Evolutionary conservation across 2,797 vertebrate species (phyloP), one percentile per base, ranked within the genome.

Genomic region (Lagocephalus sceleratus): DNA sequence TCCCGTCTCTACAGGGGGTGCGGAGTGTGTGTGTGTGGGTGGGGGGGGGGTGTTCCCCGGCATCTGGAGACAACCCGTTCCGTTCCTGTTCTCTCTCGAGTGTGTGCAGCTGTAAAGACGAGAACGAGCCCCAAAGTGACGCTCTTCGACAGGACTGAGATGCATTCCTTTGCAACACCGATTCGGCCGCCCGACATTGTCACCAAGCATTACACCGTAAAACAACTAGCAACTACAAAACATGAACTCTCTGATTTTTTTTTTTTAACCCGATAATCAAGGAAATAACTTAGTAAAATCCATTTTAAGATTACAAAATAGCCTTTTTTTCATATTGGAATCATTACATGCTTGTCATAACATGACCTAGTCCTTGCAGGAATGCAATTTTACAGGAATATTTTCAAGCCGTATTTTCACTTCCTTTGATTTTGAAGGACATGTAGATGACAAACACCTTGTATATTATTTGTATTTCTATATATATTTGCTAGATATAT

Each of bases 191-290:
- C 77, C 63, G 76, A 84, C 79, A 79, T 50, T 66, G 72, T 82
- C 79, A 85, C 84, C 82, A 85, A 87, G 83, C 79, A 70, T 76
- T 78, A 86, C 85, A 83, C 73, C 73, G 71, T 81, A 86, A n/a
- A 86, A 89, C 77, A 85, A 85, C 89, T 91, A 90, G 78, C 82
- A 87, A 89, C 90, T 92, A 91, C 88, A 92, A 92, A 90, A 89
- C 86, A 90, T 87, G 83, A 87, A 87, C 73, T 75, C 54, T 48
- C 79, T 73, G 76, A 65, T 73, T 74, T 74, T 78, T 88, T 84
- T 29, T 35, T 35, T 32, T 32, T 7, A 35, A 83, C 80, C 79
- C 81, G 87, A 85, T 86, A 85, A 86, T 71, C 86, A 81, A 84
- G 83, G 84, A 91, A 89, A 90, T 89, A 82, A 90, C 79, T 87